Evolutionary conservation across 2,113 vertebrate species (phyloP).

Genomic region (Oncorhynchus kisutch): DNA sequence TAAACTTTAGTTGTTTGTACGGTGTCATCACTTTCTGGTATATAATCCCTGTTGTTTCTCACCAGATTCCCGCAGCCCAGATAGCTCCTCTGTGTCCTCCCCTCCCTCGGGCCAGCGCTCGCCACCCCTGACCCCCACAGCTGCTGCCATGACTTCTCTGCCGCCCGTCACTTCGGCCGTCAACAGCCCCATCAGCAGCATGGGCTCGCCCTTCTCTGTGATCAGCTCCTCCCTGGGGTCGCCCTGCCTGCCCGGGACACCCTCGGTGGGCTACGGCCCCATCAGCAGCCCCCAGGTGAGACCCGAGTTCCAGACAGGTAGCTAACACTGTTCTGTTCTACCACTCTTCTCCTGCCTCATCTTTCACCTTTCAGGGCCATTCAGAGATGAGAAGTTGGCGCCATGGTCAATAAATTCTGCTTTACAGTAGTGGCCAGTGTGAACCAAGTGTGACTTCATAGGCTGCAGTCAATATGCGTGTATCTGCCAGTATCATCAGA

Average conservation of each 20-base stretch:
- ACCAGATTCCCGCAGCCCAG: conserved; percentile 85
- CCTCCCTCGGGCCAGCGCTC: conserved; percentile 77
- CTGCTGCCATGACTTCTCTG: conserved; percentile 75
- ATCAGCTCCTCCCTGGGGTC: conserved; percentile 92
- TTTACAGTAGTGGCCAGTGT: too few species aligned
- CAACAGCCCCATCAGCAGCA: conserved; percentile 79
- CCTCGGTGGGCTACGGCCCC: conserved; percentile 86
- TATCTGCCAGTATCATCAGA: too few species aligned
- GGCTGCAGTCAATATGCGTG: too few species aligned
- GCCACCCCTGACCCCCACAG: conserved; percentile 65
- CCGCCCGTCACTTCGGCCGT: conserved; percentile 75
- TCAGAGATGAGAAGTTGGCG: too few species aligned
- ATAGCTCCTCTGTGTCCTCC: conserved; percentile 86
- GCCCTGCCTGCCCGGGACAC: conserved; percentile 85
- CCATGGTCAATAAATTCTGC: too few species aligned
- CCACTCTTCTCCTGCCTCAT: too few species aligned
- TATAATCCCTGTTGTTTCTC: background rate
- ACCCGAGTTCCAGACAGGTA: background rate
- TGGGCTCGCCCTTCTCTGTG: conserved; percentile 87
- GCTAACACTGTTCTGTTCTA: background rate
- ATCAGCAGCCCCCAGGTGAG: conserved; percentile 89
- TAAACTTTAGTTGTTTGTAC: background rate
- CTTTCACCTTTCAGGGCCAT: too few species aligned
- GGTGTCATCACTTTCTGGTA: background rate
- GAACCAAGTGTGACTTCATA: too few species aligned